Conservation (phyloP, 37 sponge, comb jelly and placozoan genomes). For the Oscarella lobularis region DNA sequence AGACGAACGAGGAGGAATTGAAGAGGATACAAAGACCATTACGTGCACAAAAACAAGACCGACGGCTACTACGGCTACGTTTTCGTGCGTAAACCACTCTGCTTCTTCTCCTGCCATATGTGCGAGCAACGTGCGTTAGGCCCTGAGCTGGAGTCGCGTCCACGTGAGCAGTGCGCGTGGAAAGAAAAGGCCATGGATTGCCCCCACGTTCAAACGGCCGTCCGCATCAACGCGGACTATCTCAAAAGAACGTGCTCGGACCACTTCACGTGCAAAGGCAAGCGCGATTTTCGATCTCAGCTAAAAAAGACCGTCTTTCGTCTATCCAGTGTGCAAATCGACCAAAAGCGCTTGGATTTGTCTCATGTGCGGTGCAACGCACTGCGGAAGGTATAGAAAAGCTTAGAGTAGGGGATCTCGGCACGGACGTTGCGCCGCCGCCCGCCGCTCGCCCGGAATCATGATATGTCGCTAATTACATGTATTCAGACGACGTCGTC, state of each 20-base stretch:
- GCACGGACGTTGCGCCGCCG: not conserved
- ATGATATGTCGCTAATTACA: no score
- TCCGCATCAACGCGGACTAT: constrained; percentile 8
- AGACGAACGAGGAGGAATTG: not conserved
- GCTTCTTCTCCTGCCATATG: no score
- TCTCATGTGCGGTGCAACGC: constrained; percentile 36
- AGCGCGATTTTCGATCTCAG: not conserved
- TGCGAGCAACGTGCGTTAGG: no score
- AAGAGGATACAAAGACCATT: constrained; percentile 56
- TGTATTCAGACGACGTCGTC: no score
- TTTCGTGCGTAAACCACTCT: not conserved
- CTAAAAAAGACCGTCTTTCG: not conserved
- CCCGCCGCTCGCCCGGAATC: no score
- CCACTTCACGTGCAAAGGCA: constrained; percentile 29
- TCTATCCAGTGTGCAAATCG: constrained; percentile 34
- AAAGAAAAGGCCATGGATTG: constrained; percentile 37
- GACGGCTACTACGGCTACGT: constrained; percentile 40
- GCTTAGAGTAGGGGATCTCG: not conserved
- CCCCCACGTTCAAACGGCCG: constrained; percentile 19
- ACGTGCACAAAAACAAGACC: constrained; percentile 49
- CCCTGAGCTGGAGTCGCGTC: no score
- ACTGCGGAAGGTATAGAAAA: constrained; percentile 45
- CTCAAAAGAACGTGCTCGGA: constrained; percentile 6
- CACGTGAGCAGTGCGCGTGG: no score
- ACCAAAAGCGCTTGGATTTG: constrained; percentile 56